phyloP scores from a whole-genome alignment of 2,888 invertebrate species.

The Drosophila nr. medialis region DNA sequence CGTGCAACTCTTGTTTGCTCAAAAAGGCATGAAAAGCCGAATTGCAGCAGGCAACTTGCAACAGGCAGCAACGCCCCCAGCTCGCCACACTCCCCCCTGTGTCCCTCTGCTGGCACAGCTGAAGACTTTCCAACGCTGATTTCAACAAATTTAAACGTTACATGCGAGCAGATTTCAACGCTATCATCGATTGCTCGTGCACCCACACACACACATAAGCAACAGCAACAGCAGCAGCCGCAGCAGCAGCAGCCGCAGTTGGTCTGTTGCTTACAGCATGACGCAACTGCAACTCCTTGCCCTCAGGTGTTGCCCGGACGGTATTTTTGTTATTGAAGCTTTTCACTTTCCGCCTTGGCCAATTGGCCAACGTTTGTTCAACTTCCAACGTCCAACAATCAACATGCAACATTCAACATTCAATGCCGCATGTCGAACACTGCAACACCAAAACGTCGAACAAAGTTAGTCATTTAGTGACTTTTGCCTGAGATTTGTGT shows the following conservation, averaged over 20 bases:
- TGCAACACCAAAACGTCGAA: conserved; percentile 49
- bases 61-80: conserved; percentile 23
- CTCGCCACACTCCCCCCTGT: background rate
- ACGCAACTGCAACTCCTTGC: conserved; percentile 74
- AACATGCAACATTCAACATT: conserved; percentile 54
- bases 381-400: conserved; percentile 37
- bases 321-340: conserved; percentile 47
- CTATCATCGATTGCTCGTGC: conserved; percentile 77
- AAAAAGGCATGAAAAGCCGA: conserved; percentile 67
- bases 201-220: conserved; percentile 60
- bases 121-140: conserved; percentile 66
- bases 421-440: conserved; percentile 61
- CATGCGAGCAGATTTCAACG: conserved; percentile 80
- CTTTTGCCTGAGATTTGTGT: conserved; percentile 54
- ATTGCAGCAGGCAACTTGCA: conserved; percentile 22
- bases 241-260: conserved; percentile 10
- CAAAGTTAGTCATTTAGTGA: conserved; percentile 71
- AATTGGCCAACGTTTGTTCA: conserved; percentile 53
- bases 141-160: conserved; percentile 79
- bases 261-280: conserved; percentile 43
- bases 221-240: conserved; percentile 1
- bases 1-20: conserved; percentile 81
- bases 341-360: conserved; percentile 73
- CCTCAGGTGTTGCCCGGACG: conserved; percentile 78
- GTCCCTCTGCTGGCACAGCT: conserved; percentile 20